A percentile compares a stretch with the other conserved stretches of the same genome.
phyloP scores from a whole-genome alignment of 2,888 invertebrate genomes.

The Ceriagrion tenellum region DNA sequence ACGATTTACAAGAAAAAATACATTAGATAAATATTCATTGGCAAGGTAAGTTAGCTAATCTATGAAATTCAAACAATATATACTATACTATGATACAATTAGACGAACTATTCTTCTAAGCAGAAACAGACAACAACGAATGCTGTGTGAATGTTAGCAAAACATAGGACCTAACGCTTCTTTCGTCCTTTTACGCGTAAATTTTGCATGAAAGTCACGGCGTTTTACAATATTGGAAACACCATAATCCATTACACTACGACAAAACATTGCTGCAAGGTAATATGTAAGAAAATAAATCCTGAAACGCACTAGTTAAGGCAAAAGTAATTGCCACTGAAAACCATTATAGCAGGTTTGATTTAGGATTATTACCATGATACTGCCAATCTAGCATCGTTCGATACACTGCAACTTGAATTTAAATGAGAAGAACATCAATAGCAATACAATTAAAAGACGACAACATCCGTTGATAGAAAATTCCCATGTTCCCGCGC shows the following conservation, averaged over 20 bases:
- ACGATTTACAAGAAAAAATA: not conserved
- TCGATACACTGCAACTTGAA: not conserved
- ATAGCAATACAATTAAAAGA: conserved; percentile 58
- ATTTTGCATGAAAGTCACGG: not conserved
- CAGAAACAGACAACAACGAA: not conserved
- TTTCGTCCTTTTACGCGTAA: not conserved
- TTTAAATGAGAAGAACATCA: conserved; percentile 58
- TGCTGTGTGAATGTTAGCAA: not conserved
- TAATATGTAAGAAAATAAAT: not conserved
- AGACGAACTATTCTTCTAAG: not conserved
- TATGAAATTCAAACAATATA: not conserved
- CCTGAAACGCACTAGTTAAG: conserved; percentile 40
- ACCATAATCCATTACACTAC: not conserved
- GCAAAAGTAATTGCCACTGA: conserved; percentile 51
- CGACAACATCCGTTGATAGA: conserved; percentile 55
- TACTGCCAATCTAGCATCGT: not conserved
- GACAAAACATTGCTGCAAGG: not conserved
- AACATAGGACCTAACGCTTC: not conserved
- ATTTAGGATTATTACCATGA: not conserved
- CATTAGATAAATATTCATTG: not conserved
- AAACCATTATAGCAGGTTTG: conserved; percentile 40
- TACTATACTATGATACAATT: not conserved
- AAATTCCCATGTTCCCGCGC: conserved; percentile 71
- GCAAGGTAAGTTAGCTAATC: not conserved
- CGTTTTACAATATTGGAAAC: not conserved